These are phyloP conservation scores for Mesorhabditis sp. DNA, from an alignment of 2,888 invertebrate genomes.

Conservation along the genomic window DNA sequence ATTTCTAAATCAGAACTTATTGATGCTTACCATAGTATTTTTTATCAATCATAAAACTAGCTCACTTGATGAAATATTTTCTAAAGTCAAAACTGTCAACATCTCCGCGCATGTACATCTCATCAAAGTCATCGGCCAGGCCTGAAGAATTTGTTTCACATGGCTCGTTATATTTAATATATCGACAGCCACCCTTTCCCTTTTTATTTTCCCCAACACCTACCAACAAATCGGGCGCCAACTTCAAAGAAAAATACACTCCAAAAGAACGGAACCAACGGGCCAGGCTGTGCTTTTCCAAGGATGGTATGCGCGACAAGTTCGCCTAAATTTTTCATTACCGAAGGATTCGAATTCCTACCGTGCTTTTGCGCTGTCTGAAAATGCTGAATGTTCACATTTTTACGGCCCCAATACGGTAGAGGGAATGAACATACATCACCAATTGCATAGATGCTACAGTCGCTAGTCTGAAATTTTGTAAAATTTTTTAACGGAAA, in stretches of 20 bases:
- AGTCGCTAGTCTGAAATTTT: conserved; percentile 63
- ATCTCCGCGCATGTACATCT: conserved; percentile 73
- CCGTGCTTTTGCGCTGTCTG: conserved; percentile 86
- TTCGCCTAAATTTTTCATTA: conserved; percentile 21
- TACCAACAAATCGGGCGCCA: conserved; percentile 75
- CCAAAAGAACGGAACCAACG: conserved; percentile 88
- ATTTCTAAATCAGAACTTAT: conserved; percentile 20
- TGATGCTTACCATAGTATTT: background rate
- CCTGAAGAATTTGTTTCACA: conserved; percentile 3
- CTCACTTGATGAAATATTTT: conserved; percentile 59
- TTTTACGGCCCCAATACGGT: conserved; percentile 65
- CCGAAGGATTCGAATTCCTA: conserved; percentile 17
- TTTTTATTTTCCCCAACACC: background rate
- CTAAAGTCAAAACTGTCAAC: conserved; percentile 63
- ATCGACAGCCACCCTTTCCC: background rate
- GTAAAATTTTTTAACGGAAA: background rate
- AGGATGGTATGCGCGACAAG: conserved; percentile 65
- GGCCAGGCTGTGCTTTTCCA: conserved; percentile 62
- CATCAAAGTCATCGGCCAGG: conserved; percentile 65
- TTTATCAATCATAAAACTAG: background rate
- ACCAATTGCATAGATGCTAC: conserved; percentile 83
- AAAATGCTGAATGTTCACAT: conserved; percentile 78
- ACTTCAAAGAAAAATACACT: conserved; percentile 81
- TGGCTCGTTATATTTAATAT: too few species aligned
- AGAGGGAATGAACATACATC: conserved; percentile 87